Evolutionary conservation across 2,113 vertebrate species (phyloP).

Genomic region (Perca schrenkii): DNA sequence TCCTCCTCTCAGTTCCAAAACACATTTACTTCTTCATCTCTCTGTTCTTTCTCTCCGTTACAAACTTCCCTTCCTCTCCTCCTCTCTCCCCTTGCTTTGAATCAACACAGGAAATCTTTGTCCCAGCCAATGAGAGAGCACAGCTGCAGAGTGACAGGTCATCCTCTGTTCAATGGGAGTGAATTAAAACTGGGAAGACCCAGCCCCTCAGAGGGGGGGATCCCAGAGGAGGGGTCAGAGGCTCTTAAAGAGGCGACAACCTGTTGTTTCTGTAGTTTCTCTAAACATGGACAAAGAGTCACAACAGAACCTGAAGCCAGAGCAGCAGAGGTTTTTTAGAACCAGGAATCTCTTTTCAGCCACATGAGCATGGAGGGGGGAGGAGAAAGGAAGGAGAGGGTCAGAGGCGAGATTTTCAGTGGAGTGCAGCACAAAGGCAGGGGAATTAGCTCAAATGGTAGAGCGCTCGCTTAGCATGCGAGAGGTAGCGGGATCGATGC

Average conservation of each 20-base stretch:
- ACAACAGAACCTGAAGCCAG: no score
- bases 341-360: no score
- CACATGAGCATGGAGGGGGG: no score
- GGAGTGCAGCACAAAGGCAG: background rate
- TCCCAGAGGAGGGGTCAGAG: background rate
- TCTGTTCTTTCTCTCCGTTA: conserved; percentile 18
- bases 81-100: conserved; percentile 79
- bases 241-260: conserved; percentile 76
- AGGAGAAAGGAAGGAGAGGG: no score
- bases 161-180: conserved; percentile 47
- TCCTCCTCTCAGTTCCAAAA: background rate
- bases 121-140: conserved; percentile 81
- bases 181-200: background rate
- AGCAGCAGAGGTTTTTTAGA: no score
- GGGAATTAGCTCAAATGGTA: conserved; percentile 90
- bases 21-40: background rate
- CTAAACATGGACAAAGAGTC: no score
- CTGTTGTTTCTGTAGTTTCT: background rate
- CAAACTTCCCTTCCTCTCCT: conserved; percentile 38
- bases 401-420: no score
- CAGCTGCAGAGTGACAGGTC: conserved; percentile 45
- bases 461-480: conserved; percentile 88
- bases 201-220: conserved; percentile 30
- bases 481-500: conserved; percentile 82
- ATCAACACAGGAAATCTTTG: conserved; percentile 88